Evolutionary conservation across 2,113 vertebrate genomes (phyloP), one percentile per base, ranked within the genome.

Genomic region (Neolamprologus sp.): DNA sequence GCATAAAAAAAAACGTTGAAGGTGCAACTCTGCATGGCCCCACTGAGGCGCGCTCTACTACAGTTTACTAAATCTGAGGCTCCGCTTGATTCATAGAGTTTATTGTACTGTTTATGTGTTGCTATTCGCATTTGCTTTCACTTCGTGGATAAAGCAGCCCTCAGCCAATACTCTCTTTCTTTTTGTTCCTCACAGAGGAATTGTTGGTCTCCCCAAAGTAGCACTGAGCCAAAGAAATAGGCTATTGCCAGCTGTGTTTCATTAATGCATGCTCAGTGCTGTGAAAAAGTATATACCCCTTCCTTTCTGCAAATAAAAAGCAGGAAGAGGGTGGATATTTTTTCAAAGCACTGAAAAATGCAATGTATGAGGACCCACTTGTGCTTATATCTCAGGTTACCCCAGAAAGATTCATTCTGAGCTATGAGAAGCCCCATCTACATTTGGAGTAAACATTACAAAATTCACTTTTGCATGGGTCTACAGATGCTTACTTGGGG

Each of bases 11-110:
- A 10, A 11, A n/a, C 12, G 19, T 7, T 42, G 4, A 54, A 51
- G 23, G 13, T 91, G 85, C 81, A 89, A 45, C 3, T 58, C n/a
- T 65, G 2, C 4, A 5, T 13, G 3, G 1, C 1, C 58, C 92
- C 94, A 87, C 92, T 57, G 4, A 23, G 86, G 4, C 55, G 84
- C 21, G 87, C 91, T 71, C 7, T 83, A 89, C 47, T 19, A 55
- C 45, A 51, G 17, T 30, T 30, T 30, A 78, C 26, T 49, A 30
- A 78, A 30, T 30, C 9, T n/a, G 26, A 49, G 26, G 16, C 16
- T 75, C 23, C 16, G 42, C 42, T 49, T 28, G 42, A 6, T 19
- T 49, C 16, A 30, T 30, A 10, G 9, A 16, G 9, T 78, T 47
- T 30, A 30, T 4, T 17, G 23, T 47, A 16, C 14, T 11, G 73